A percentile compares a stretch with the other conserved stretches of the same genome.
Evolutionary conservation across 2,797 vertebrate genomes (phyloP).

Genomic region (Balearica regulorum): DNA sequence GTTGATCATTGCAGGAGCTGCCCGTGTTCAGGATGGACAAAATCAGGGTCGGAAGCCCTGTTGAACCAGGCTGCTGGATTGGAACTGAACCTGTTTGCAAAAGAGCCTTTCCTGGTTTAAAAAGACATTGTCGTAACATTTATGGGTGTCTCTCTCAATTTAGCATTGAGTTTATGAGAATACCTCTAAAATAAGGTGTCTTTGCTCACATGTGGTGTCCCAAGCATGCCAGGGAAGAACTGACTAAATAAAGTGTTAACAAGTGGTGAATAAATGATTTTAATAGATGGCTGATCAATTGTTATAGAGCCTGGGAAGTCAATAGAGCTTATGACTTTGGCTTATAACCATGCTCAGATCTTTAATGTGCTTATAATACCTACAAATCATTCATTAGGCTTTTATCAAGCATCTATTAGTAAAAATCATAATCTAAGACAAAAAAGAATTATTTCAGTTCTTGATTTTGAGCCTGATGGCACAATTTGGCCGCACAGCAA

Average conservation of each 20-base stretch:
- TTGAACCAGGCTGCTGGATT: not conserved
- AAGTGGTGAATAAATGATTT: slow-evolving; percentile 2
- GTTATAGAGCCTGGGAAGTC: slow-evolving; percentile 1
- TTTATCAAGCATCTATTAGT: slow-evolving; percentile 1
- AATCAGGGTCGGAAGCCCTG: not conserved
- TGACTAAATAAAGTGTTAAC: not conserved
- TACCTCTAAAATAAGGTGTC: not conserved
- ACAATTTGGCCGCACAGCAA: not conserved
- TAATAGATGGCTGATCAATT: slow-evolving; percentile 44
- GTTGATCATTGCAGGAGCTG: not conserved
- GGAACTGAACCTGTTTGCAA: not conserved
- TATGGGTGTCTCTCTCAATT: not conserved
- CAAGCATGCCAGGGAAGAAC: not conserved
- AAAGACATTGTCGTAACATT: not conserved
- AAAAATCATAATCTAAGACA: not conserved
- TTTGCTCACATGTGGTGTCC: not conserved
- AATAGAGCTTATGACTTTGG: slow-evolving; percentile 16
- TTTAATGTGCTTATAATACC: not conserved
- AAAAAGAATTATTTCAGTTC: not conserved
- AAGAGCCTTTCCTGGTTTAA: not conserved
- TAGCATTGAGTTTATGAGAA: not conserved
- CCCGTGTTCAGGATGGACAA: not conserved
- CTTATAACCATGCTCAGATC: not conserved
- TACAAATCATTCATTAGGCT: not conserved
- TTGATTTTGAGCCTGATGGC: not conserved